Percentiles rank a stretch among this genome's conserved stretches.
Conservation (phyloP, 2,888 invertebrate genomes). For the Philopedon plagiatum region DNA sequence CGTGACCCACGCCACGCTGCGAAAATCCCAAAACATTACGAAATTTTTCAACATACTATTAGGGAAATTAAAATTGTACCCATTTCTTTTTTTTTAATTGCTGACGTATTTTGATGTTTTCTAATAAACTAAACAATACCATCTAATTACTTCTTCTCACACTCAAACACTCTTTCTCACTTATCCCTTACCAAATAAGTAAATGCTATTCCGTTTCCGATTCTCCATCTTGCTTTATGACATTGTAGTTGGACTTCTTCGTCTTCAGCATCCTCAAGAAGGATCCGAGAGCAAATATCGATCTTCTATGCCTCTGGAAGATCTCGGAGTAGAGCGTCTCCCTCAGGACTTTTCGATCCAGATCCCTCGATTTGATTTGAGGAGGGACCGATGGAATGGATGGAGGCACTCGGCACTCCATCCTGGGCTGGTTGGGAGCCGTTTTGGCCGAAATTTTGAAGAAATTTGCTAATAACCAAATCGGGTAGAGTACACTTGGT, state of each 20-base stretch:
- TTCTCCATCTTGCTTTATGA: slow-evolving; percentile 74
- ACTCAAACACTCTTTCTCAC: neutral
- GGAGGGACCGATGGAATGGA: slow-evolving; percentile 17
- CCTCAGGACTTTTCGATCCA: slow-evolving; percentile 77
- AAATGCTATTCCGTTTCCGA: slow-evolving; percentile 59
- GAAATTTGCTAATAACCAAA: neutral
- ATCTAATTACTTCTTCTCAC: neutral
- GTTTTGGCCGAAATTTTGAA: slow-evolving; percentile 42
- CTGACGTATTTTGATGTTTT: neutral
- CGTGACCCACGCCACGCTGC: too few relatives aligned
- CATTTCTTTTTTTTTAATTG: neutral
- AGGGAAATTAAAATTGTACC: neutral
- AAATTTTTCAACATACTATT: neutral
- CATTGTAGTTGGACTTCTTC: slow-evolving; percentile 83
- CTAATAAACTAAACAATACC: neutral
- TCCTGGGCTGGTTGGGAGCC: slow-evolving; percentile 43
- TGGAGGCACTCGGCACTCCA: slow-evolving; percentile 48
- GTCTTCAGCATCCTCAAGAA: slow-evolving; percentile 82
- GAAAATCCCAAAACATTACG: too few relatives aligned
- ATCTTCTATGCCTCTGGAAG: slow-evolving; percentile 82
- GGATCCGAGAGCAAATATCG: slow-evolving; percentile 83
- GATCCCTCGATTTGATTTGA: slow-evolving; percentile 58
- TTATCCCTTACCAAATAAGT: slow-evolving; percentile 30
- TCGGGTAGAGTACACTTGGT: neutral
- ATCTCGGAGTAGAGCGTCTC: slow-evolving; percentile 85